Evolutionary conservation across 2,113 vertebrate species (phyloP).

Genomic region (Sorex fumeus): DNA sequence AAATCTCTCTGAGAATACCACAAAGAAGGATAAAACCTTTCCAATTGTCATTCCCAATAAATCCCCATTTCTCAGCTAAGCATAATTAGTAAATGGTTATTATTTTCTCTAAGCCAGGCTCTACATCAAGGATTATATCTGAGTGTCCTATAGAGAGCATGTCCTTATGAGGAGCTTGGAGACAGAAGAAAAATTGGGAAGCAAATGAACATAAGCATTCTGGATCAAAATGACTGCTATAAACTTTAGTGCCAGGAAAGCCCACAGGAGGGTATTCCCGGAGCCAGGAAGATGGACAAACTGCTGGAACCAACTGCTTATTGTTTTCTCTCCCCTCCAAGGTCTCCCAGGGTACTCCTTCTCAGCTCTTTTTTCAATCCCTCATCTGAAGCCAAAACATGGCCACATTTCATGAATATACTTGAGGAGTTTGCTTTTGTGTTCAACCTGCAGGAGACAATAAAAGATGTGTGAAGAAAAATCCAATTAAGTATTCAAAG

Average conservation of each 20-base stretch:
- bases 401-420: conserved; percentile 37
- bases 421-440: conserved; percentile 57
- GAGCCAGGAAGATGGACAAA: neutral
- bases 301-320: neutral
- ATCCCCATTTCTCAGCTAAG: neutral
- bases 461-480: conserved; percentile 74
- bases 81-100: conserved; percentile 6
- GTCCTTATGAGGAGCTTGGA: neutral
- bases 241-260: neutral
- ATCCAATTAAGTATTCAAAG: conserved; percentile 79
- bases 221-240: neutral
- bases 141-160: neutral
- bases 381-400: neutral
- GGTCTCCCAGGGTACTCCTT: neutral
- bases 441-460: conserved; percentile 59
- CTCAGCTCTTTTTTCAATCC: neutral
- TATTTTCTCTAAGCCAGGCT: neutral
- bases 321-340: neutral
- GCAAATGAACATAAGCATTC: rapidly evolving
- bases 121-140: neutral
- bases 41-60: neutral
- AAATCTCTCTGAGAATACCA: conserved; percentile 4
- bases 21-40: conserved; percentile 10
- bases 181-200: neutral
- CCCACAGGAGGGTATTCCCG: neutral